These are phyloP conservation scores for Calameuta filiformis DNA, from an alignment of 2,888 invertebrate species.

Conservation along the genomic window DNA sequence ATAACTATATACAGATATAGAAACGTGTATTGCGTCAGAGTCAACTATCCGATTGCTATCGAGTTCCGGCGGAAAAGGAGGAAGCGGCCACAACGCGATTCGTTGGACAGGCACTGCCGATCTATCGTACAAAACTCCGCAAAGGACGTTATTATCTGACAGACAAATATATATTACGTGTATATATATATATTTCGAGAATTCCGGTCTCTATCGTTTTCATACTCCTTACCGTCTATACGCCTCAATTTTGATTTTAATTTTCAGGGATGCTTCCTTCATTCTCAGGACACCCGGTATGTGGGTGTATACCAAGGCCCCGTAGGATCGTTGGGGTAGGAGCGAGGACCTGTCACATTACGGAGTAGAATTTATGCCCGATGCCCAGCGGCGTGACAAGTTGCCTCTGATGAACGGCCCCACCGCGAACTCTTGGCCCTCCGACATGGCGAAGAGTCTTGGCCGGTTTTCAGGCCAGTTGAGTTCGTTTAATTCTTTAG, in stretches of 20 bases:
- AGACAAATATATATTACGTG: slow-evolving; percentile 11
- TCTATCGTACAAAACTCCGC: slow-evolving; percentile 41
- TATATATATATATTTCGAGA: slow-evolving; percentile 16
- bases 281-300: slow-evolving; percentile 49
- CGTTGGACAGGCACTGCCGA: slow-evolving; percentile 30
- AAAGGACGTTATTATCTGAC: slow-evolving; percentile 37
- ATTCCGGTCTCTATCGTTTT: neutral
- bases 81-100: slow-evolving; percentile 41
- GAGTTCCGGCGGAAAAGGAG: slow-evolving; percentile 60
- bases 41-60: slow-evolving; percentile 58
- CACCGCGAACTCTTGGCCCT: slow-evolving; percentile 64
- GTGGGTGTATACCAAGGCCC: slow-evolving; percentile 34
- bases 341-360: slow-evolving; percentile 65
- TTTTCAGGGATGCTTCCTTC: neutral
- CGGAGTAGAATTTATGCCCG: slow-evolving; percentile 64
- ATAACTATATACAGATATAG: slow-evolving; percentile 10
- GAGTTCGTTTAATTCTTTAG: neutral
- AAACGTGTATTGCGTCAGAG: slow-evolving; percentile 30
- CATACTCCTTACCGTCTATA: neutral
- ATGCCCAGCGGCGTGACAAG: slow-evolving; percentile 66
- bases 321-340: slow-evolving; percentile 27
- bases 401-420: slow-evolving; percentile 66
- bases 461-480: neutral
- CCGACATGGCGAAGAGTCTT: slow-evolving; percentile 27
- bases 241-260: neutral